phyloP scores from a whole-genome alignment of 2,888 invertebrate genomes.

The Apocheima hispidaria region DNA sequence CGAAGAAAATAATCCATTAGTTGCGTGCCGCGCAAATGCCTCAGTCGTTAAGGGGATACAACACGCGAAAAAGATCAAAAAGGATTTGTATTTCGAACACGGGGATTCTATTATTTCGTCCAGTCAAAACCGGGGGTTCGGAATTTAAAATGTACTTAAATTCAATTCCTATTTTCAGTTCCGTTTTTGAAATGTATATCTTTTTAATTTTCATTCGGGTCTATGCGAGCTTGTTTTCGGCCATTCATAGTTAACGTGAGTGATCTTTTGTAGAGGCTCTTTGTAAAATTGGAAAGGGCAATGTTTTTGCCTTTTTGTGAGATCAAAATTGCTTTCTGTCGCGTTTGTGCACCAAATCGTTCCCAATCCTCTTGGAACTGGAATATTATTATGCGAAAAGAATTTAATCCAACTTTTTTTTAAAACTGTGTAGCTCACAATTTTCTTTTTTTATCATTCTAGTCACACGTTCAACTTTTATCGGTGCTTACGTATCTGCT shows the following conservation, averaged over 20 bases:
- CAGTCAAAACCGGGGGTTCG: slow-evolving; percentile 78
- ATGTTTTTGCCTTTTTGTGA: slow-evolving; percentile 76
- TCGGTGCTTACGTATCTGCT: slow-evolving; percentile 35
- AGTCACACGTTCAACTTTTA: slow-evolving; percentile 32
- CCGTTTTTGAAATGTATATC: slow-evolving; percentile 75
- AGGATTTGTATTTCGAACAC: slow-evolving; percentile 73
- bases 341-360: slow-evolving; percentile 50
- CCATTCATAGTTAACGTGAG: slow-evolving; percentile 84
- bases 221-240: slow-evolving; percentile 75
- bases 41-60: slow-evolving; percentile 77
- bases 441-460: slow-evolving; percentile 7
- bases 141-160: slow-evolving; percentile 84
- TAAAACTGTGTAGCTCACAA: too few species aligned
- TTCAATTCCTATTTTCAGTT: slow-evolving; percentile 81
- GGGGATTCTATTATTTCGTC: slow-evolving; percentile 79
- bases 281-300: slow-evolving; percentile 81
- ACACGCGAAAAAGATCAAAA: slow-evolving; percentile 79
- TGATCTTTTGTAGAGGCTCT: slow-evolving; percentile 84
- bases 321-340: slow-evolving; percentile 73
- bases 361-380: not conserved
- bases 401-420: not conserved
- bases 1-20: slow-evolving; percentile 86
- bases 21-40: slow-evolving; percentile 80
- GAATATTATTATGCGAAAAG: not conserved
- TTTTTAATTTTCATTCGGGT: slow-evolving; percentile 81